A percentile compares a stretch with the other conserved stretches of the same genome.
Conservation (phyloP, 2,888 invertebrate species). For the Noctua janthina region DNA sequence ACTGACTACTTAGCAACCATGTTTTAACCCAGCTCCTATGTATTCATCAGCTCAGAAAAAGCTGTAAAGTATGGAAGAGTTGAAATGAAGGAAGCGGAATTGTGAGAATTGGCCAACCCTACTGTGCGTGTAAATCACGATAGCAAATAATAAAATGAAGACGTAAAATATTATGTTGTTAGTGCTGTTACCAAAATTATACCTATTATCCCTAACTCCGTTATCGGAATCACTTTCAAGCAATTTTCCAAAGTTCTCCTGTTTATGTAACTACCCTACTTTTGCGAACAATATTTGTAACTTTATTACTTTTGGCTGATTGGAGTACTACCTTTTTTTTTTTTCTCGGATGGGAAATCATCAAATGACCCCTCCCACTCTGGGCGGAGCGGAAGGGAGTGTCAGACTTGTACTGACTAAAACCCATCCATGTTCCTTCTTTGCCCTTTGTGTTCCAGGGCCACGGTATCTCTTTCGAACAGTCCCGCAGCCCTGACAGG, state of each 20-base stretch:
- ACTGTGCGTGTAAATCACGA: neutral
- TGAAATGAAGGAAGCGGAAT: neutral
- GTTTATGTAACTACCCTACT: neutral
- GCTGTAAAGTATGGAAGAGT: neutral
- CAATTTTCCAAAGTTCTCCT: slow-evolving; percentile 6
- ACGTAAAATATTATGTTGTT: neutral
- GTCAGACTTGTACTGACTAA: too few species aligned
- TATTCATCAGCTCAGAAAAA: neutral
- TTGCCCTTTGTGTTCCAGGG: too few species aligned
- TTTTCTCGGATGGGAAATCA: too few species aligned
- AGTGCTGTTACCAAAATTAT: neutral
- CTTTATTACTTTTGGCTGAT: slow-evolving; percentile 1
- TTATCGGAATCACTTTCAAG: neutral
- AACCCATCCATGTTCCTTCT: too few species aligned
- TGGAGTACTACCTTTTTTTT: too few species aligned
- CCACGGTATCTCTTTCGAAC: too few species aligned
- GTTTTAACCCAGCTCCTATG: neutral
- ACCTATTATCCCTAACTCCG: too few species aligned
- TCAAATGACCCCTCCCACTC: too few species aligned
- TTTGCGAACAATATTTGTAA: neutral
- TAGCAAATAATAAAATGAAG: neutral
- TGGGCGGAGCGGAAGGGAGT: too few species aligned
- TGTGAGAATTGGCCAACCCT: neutral
- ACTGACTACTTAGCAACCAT: neutral
- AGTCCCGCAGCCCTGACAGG: too few species aligned